Conservation (phyloP, 2,888 invertebrate genomes). For the Drosophila flavopinicola region DNA sequence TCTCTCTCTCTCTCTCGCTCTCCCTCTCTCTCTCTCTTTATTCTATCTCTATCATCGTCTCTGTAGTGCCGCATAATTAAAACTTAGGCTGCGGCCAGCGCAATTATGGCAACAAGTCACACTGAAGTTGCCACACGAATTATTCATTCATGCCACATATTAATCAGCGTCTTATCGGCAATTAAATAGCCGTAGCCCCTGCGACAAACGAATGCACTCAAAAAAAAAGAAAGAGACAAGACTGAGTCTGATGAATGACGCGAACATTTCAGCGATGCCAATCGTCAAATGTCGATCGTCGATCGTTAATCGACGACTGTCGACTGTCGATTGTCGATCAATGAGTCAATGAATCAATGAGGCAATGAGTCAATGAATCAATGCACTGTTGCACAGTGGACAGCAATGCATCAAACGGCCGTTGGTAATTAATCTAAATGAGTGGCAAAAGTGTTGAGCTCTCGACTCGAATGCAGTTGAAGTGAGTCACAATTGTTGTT, state of each 20-base stretch:
- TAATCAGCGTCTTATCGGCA: slow-evolving; percentile 66
- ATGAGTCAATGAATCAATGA: slow-evolving; percentile 22
- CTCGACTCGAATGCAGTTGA: too few species aligned
- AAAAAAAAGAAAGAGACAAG: slow-evolving; percentile 7
- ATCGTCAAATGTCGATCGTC: slow-evolving; percentile 34
- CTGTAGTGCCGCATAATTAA: slow-evolving; percentile 54
- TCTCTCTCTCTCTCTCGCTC: not conserved
- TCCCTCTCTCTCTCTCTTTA: not conserved
- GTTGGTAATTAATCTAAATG: slow-evolving; percentile 58
- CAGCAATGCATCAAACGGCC: slow-evolving; percentile 63
- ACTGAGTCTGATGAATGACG: slow-evolving; percentile 5
- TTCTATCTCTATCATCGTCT: too few species aligned
- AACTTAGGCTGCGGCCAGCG: slow-evolving; percentile 12
- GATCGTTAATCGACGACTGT: slow-evolving; percentile 11
- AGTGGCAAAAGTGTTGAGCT: slow-evolving; percentile 62
- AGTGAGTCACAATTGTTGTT: slow-evolving; percentile 66
- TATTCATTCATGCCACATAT: slow-evolving; percentile 55
- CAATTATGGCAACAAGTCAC: slow-evolving; percentile 44
- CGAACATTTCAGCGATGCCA: slow-evolving; percentile 37
- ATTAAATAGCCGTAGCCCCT: slow-evolving; percentile 34
- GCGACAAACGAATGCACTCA: slow-evolving; percentile 51
- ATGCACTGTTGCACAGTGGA: slow-evolving; percentile 26
- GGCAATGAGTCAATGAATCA: slow-evolving; percentile 1
- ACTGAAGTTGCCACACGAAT: slow-evolving; percentile 9
- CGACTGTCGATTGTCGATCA: slow-evolving; percentile 8